Conservation (phyloP, 2,797 vertebrate species). For the Helarctos malayanus region DNA sequence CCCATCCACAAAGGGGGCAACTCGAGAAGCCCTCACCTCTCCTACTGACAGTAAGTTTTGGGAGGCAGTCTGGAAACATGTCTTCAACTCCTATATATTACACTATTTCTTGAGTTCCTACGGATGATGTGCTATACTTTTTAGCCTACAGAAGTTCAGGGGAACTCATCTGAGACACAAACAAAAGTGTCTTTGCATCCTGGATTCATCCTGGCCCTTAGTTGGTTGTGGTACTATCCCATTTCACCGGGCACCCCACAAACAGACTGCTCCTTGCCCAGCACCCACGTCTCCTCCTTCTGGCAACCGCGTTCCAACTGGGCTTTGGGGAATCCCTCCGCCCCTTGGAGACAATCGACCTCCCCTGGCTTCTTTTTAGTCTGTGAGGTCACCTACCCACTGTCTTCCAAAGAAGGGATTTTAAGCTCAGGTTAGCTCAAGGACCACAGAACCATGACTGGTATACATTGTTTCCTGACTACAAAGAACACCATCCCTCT, state of each 20-base stretch:
- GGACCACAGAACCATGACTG: background rate
- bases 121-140: background rate
- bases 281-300: background rate
- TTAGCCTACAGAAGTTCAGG: background rate
- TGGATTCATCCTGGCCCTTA: background rate
- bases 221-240: background rate
- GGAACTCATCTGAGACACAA: background rate
- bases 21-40: background rate
- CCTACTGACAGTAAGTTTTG: background rate
- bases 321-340: background rate
- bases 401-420: background rate
- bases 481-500: background rate
- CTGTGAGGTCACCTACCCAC: background rate
- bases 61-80: background rate
- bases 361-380: background rate
- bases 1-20: background rate
- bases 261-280: background rate
- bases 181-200: background rate
- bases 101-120: background rate
- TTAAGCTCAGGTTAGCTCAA: background rate
- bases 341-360: background rate
- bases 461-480: background rate
- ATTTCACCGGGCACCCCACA: background rate
- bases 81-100: background rate
- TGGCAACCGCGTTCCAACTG: background rate